Conservation (phyloP, 2,113 vertebrate genomes). For the Sapayoa aenigma region DNA sequence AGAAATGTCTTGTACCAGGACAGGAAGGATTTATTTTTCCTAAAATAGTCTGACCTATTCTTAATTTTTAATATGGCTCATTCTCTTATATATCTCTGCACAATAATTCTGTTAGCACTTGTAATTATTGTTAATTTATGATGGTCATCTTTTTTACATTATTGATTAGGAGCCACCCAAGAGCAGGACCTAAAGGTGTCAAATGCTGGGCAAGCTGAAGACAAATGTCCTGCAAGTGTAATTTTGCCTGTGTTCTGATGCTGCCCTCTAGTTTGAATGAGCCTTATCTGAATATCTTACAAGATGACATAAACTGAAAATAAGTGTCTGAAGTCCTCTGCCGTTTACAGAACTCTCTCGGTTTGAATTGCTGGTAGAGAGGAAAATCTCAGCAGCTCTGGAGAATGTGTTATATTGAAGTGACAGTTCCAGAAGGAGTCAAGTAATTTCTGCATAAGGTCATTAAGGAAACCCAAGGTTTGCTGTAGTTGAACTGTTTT, state of each 20-base stretch:
- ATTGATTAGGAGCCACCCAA: not conserved
- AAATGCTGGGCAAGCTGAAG: fast-evolving
- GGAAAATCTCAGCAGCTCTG: not conserved
- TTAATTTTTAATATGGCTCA: not conserved
- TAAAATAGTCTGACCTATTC: not conserved
- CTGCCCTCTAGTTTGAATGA: not conserved
- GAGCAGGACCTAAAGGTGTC: not conserved
- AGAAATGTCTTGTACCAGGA: not conserved
- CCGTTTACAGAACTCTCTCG: not conserved
- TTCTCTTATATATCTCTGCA: not conserved
- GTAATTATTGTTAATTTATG: not conserved
- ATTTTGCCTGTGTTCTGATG: not conserved
- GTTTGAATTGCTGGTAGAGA: not conserved
- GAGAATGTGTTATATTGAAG: not conserved
- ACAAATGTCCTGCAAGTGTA: not conserved
- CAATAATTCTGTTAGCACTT: not conserved
- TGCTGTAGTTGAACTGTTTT: not conserved
- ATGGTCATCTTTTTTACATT: not conserved
- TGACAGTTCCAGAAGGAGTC: not conserved
- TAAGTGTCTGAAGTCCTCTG: not conserved
- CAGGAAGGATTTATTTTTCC: not conserved
- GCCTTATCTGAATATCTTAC: not conserved
- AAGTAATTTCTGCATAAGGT: not conserved
- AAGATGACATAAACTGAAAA: not conserved
- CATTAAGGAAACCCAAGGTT: not conserved